These are phyloP conservation scores for Albula glossodonta DNA, from an alignment of 2,113 vertebrate genomes.

Conservation along the genomic window DNA sequence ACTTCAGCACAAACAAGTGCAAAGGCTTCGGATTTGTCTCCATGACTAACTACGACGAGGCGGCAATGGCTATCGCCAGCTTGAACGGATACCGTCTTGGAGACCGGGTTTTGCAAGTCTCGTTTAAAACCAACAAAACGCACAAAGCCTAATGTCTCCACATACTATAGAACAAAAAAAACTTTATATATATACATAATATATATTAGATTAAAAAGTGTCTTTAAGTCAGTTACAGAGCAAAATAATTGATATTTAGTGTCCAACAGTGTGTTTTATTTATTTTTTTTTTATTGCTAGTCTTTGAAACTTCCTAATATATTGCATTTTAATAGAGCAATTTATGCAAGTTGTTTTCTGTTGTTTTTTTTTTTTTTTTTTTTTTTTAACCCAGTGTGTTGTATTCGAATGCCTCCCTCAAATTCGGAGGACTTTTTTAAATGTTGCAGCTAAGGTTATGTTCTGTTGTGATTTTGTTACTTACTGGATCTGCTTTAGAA, in stretches of 20 bases:
- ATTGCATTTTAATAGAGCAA: constrained; percentile 85
- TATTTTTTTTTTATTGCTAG: constrained; percentile 60
- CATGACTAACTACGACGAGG: constrained; percentile 99
- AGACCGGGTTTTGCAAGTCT: constrained; percentile 97
- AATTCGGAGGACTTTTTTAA: constrained; percentile 83
- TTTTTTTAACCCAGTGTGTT: constrained; percentile 76
- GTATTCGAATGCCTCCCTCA: constrained; percentile 86
- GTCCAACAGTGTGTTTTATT: constrained; percentile 85
- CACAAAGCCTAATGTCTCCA: constrained; percentile 93
- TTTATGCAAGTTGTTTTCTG: constrained; percentile 70
- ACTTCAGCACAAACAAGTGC: constrained; percentile 99
- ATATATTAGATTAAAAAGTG: constrained; percentile 75
- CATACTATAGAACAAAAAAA: constrained; percentile 69
- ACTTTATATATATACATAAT: constrained; percentile 71
- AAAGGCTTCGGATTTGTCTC: constrained; percentile 99
- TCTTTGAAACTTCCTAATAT: constrained; percentile 87
- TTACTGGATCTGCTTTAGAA: constrained; percentile 78
- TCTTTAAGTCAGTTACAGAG: constrained; percentile 91
- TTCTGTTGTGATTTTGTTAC: constrained; percentile 75
- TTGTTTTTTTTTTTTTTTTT: not conserved
- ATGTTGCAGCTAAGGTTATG: constrained; percentile 80
- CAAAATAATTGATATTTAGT: constrained; percentile 83
- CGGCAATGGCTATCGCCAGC: constrained; percentile 97
- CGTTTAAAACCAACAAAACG: constrained; percentile 99
- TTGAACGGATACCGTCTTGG: constrained; percentile 98